Percentiles rank a stretch among this genome's conserved stretches.
Conservation (phyloP, 2,888 invertebrate species). For the Tenthredo scrophulariae region DNA sequence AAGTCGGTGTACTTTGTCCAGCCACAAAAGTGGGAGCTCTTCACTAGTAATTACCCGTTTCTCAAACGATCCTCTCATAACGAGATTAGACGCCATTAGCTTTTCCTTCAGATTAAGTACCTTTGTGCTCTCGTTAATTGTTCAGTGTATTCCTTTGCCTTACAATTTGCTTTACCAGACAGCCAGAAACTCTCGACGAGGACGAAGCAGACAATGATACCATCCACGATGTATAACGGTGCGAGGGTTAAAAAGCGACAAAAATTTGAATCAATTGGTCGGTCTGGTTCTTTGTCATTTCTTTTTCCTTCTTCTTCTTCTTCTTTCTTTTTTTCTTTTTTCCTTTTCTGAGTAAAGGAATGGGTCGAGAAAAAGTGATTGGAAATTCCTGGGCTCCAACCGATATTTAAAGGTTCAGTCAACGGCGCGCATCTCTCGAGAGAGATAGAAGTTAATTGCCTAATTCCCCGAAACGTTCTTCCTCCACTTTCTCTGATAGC, state of each 20-base stretch:
- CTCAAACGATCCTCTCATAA: slow-evolving; percentile 22
- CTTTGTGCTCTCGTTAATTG: slow-evolving; percentile 26
- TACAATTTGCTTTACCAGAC: neutral
- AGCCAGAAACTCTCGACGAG: neutral
- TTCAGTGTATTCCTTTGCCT: neutral
- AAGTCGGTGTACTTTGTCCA: neutral
- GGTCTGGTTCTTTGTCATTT: neutral
- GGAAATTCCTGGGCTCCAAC: slow-evolving; percentile 10
- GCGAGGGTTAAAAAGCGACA: neutral
- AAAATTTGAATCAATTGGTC: slow-evolving; percentile 3
- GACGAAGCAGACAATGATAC: neutral
- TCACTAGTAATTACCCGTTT: neutral
- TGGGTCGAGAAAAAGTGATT: neutral
- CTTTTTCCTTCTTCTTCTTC: neutral
- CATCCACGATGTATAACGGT: neutral
- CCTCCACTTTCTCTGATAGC: slow-evolving; percentile 44
- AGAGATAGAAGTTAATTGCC: slow-evolving; percentile 44
- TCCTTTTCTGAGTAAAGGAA: neutral
- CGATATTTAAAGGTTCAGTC: slow-evolving; percentile 35
- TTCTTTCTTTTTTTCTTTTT: no score
- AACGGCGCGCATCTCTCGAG: slow-evolving; percentile 26
- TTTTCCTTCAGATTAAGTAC: neutral
- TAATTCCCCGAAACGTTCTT: slow-evolving; percentile 38
- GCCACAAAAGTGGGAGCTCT: neutral
- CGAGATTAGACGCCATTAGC: slow-evolving; percentile 29